Percentiles rank a stretch among this genome's conserved stretches.
Conservation (phyloP, 1,140 invertebrate genomes). For the Charaxes varanes region DNA sequence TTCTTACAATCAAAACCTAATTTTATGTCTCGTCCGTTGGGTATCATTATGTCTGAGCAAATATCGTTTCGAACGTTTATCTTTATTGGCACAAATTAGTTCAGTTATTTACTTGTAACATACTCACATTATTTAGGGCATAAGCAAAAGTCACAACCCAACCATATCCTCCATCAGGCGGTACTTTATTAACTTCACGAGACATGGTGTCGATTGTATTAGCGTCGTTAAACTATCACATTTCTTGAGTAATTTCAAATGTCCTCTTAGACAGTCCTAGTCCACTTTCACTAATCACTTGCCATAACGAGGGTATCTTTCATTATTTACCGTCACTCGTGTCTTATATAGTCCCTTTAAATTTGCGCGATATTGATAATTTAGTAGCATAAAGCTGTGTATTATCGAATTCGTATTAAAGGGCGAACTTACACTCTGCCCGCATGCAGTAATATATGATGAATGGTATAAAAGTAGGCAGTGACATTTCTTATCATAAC, state of each 20-base stretch:
- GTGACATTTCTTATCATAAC: slow-evolving; percentile 44
- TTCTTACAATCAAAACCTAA: too few species aligned
- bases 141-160: slow-evolving; percentile 80
- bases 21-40: too few species aligned
- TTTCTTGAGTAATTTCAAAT: slow-evolving; percentile 14
- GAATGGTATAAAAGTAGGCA: slow-evolving; percentile 19
- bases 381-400: slow-evolving; percentile 11
- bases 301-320: slow-evolving; percentile 10
- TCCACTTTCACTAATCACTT: slow-evolving; percentile 14
- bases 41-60: too few species aligned
- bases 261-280: slow-evolving; percentile 5
- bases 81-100: too few species aligned
- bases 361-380: slow-evolving; percentile 5
- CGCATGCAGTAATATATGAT: slow-evolving; percentile 12
- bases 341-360: neutral
- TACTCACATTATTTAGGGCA: slow-evolving; percentile 79
- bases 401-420: neutral
- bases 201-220: slow-evolving; percentile 28
- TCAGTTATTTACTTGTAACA: slow-evolving; percentile 1
- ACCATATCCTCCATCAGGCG: slow-evolving; percentile 82
- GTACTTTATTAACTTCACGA: slow-evolving; percentile 48
- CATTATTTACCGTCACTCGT: slow-evolving; percentile 1
- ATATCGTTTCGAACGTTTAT: too few species aligned
- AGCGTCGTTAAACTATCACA: slow-evolving; percentile 16
- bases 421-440: neutral